A percentile compares a stretch with the other conserved stretches of the same genome.
phyloP scores from a whole-genome alignment of 2,797 vertebrate genomes.

The Liparis tanakae region DNA sequence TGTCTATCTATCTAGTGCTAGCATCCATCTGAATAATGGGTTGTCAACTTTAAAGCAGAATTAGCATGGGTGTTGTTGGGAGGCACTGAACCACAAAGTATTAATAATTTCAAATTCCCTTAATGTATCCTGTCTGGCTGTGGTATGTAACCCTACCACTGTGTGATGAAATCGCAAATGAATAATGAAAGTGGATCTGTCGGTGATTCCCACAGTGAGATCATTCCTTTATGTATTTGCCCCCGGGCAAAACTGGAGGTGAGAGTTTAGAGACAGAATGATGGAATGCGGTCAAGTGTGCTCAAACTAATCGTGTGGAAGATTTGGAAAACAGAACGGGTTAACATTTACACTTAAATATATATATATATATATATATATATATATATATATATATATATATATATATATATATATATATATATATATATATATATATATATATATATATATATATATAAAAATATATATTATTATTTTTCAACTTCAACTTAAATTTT shows the following conservation, averaged over 20 bases:
- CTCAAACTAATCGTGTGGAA: conserved; percentile 6
- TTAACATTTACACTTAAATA: neutral
- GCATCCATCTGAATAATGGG: conserved; percentile 27
- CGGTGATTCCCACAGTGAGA: conserved; percentile 54
- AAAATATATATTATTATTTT: too few relatives aligned
- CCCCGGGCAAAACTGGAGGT: conserved; percentile 29
- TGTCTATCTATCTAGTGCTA: too few relatives aligned
- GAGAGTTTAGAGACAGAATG: conserved; percentile 18
- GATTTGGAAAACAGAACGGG: neutral
- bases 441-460: too few relatives aligned
- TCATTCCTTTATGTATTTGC: conserved; percentile 52
- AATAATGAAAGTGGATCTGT: conserved; percentile 60
- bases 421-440: too few relatives aligned
- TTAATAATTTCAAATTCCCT: conserved; percentile 34
- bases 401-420: too few relatives aligned
- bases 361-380: too few relatives aligned
- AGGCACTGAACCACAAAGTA: conserved; percentile 26
- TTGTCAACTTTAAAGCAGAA: conserved; percentile 44
- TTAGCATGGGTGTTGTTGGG: conserved; percentile 33
- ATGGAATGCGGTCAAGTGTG: conserved; percentile 28
- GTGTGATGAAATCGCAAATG: conserved; percentile 60
- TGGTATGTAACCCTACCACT: conserved; percentile 48
- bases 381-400: too few relatives aligned
- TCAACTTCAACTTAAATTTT: neutral
- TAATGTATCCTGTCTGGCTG: conserved; percentile 31